These are phyloP conservation scores for Leuctra nigra DNA, from an alignment of 2,888 invertebrate species.

Conservation along the genomic window DNA sequence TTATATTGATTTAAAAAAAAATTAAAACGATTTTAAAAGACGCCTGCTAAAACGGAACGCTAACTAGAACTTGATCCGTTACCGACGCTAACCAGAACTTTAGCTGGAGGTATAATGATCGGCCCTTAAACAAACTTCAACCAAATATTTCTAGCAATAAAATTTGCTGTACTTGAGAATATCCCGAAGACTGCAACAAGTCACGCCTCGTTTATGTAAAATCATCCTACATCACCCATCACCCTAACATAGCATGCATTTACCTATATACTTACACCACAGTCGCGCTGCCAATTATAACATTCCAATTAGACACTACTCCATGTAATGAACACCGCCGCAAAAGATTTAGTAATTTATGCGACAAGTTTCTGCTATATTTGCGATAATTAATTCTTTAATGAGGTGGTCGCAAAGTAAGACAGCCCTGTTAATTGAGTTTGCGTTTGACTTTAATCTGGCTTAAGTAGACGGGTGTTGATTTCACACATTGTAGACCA, in stretches of 20 bases:
- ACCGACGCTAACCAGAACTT: no score
- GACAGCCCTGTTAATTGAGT: constrained; percentile 2
- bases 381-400: constrained; percentile 1
- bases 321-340: neutral
- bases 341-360: neutral
- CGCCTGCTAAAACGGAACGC: no score
- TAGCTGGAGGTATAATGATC: no score
- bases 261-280: neutral
- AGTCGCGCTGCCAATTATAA: neutral
- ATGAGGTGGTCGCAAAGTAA: neutral
- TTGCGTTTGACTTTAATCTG: neutral
- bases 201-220: no score
- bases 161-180: neutral
- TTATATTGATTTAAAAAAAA: no score
- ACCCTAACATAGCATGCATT: no score
- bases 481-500: no score
- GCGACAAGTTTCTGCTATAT: neutral
- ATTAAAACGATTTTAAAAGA: no score
- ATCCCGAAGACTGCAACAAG: neutral
- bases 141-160: no score
- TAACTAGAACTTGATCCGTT: no score
- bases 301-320: neutral
- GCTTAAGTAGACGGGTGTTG: neutral
- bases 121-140: no score
- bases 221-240: no score